A percentile compares a stretch with the other conserved stretches of the same genome.
These are phyloP conservation scores for Eugnorisma glareosa DNA, from an alignment of 2,888 invertebrate genomes.

Conservation along the genomic window DNA sequence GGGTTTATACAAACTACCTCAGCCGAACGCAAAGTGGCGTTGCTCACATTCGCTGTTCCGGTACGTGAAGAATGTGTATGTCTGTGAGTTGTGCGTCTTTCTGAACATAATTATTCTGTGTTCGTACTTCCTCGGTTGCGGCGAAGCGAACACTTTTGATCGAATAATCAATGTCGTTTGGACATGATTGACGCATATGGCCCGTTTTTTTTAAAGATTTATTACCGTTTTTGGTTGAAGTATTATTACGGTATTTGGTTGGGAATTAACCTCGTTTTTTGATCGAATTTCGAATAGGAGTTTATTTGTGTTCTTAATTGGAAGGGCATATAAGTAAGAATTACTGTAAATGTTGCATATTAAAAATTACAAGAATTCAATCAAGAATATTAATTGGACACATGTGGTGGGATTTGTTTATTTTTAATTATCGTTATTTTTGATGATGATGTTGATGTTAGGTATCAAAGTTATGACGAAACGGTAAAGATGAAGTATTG, in stretches of 20 bases:
- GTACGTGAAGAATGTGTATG: neutral
- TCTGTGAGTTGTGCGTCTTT: neutral
- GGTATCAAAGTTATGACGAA: neutral
- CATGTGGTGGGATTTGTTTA: neutral
- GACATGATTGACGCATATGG: conserved; percentile 19
- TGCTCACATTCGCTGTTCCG: neutral
- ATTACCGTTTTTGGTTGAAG: conserved; percentile 10
- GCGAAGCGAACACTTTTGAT: conserved; percentile 27
- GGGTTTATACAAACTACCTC: neutral
- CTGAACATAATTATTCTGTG: neutral
- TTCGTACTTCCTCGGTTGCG: conserved; percentile 7
- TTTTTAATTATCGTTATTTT: conserved; percentile 1
- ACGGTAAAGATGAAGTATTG: neutral
- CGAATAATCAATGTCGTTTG: conserved; percentile 37
- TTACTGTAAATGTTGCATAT: neutral
- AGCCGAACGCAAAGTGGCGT: neutral
- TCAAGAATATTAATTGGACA: neutral
- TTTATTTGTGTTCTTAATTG: neutral
- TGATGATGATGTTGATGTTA: neutral
- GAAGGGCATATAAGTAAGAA: neutral
- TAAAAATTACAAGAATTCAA: neutral
- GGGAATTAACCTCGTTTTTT: conserved; percentile 24
- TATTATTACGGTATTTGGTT: conserved; percentile 35
- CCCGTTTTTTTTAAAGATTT: conserved; percentile 14
- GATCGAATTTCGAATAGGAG: conserved; percentile 8